Conservation (phyloP, 2,797 vertebrate genomes). For the Melanotaenia maccullochi region DNA sequence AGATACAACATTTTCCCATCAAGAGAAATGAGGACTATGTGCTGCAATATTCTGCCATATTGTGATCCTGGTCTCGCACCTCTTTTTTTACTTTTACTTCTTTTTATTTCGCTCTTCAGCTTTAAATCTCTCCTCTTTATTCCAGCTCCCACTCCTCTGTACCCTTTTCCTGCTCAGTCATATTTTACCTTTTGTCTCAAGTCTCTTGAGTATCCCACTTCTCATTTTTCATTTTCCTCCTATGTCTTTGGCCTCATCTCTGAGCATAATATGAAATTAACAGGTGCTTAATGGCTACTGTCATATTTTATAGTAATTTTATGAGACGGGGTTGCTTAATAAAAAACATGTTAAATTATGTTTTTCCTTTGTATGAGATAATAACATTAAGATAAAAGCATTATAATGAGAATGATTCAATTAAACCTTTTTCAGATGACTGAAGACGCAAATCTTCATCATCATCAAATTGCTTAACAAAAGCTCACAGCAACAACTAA, state of each 20-base stretch:
- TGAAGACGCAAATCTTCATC: constrained; percentile 9
- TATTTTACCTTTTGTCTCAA: constrained; percentile 22
- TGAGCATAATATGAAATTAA: constrained; percentile 20
- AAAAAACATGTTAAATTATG: neutral
- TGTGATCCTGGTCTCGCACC: neutral
- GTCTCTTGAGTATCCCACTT: neutral
- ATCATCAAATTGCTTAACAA: constrained; percentile 37
- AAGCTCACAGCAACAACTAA: constrained; percentile 31
- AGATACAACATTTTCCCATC: neutral
- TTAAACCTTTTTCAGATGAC: neutral
- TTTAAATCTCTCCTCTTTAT: neutral
- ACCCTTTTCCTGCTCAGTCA: neutral
- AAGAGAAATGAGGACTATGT: neutral
- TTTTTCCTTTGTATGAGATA: neutral
- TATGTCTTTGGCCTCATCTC: neutral
- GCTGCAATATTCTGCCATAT: no score
- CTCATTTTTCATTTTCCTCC: constrained; percentile 1
- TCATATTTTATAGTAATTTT: neutral
- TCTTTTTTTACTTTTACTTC: constrained; percentile 12
- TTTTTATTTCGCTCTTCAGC: neutral
- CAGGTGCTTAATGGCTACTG: constrained; percentile 28
- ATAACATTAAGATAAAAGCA: neutral
- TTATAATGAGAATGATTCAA: neutral
- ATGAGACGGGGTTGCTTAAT: neutral
- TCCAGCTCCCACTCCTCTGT: neutral